Evolutionary conservation across 2,888 invertebrate species (phyloP), one percentile per base, ranked within the genome.

Genomic region (Mesorhabditis spiculigera): DNA sequence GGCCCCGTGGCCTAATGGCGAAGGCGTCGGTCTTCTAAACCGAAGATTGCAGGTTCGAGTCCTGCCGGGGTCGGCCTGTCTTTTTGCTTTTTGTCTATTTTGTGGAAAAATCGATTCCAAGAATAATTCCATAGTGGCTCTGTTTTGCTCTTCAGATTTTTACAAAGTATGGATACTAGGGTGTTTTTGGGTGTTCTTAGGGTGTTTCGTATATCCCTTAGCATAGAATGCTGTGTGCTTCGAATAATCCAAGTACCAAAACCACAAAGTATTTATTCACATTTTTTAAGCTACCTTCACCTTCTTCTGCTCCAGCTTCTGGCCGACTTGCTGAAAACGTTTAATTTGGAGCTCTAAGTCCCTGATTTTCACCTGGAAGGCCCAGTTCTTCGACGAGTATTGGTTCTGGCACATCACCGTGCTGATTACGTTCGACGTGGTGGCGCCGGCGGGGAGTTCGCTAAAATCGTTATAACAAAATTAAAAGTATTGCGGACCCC

Each of bases 21-120:
- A 79, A 79, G 79, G 79, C 79, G 77, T 79, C 75, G 74, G 77
- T 76, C 79, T 79, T 77, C 77, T 78, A 78, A 79, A 78, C 79
- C 77, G 74, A 78, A 78, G 74, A 77, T 67, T 75, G 72, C 67
- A 73, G 76, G 78, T 76, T 78, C 77, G 75, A 78, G 76, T 75
- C 76, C 78, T 67, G 70, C 65, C 67, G 28, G 28, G 28, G 28
- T 28, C 28, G 28, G 28, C 28, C 28, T 28, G 28, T 28, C 28
- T 28, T 28, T 28, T 28, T 28, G 28, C 28, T 28, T 28, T 28
- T 28, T 28, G 28, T 1, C 28, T 3, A 28, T 1, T 28, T 28
- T 28, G 1, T 28, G 1, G 28, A 28, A 28, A 28, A 28, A 1
- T 28, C 28, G 28, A 28, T 28, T 3, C 28, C 28, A 28, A 28